Conservation (phyloP, 1,140 invertebrate species). For the Sinella curviseta region DNA sequence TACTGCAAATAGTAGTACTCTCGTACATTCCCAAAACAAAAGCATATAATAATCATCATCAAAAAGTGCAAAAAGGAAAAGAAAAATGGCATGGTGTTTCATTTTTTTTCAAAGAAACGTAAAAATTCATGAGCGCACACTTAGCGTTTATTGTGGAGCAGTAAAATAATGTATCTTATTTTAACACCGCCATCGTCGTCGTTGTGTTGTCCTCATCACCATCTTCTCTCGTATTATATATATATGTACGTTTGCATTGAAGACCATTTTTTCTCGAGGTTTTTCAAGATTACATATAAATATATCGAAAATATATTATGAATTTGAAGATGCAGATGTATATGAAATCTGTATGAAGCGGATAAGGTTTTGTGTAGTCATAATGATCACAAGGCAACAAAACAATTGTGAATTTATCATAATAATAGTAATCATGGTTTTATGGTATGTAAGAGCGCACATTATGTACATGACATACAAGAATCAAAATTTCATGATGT, state of each 20-base stretch:
- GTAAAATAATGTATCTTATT: no score
- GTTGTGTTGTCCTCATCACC: no score
- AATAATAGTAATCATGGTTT: constrained; percentile 18
- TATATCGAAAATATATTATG: not conserved
- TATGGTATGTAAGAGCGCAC: no score
- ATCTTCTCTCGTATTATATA: no score
- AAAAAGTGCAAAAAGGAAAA: not conserved
- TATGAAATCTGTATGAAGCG: not conserved
- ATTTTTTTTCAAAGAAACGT: not conserved
- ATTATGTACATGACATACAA: not conserved
- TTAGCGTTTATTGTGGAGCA: not conserved
- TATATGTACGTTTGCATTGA: no score
- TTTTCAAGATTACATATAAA: not conserved
- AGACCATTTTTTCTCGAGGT: not conserved
- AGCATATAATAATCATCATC: not conserved
- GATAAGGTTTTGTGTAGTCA: not conserved
- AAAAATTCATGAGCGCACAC: not conserved
- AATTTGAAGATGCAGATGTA: not conserved
- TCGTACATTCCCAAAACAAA: not conserved
- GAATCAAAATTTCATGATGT: not conserved
- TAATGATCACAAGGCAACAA: not conserved
- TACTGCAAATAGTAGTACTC: not conserved
- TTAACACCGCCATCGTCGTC: no score
- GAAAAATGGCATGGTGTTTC: not conserved
- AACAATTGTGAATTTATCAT: constrained; percentile 20